Evolutionary conservation across 2,888 invertebrate species (phyloP), one percentile per base, ranked within the genome.

Genomic region (Epicampocera succincta): DNA sequence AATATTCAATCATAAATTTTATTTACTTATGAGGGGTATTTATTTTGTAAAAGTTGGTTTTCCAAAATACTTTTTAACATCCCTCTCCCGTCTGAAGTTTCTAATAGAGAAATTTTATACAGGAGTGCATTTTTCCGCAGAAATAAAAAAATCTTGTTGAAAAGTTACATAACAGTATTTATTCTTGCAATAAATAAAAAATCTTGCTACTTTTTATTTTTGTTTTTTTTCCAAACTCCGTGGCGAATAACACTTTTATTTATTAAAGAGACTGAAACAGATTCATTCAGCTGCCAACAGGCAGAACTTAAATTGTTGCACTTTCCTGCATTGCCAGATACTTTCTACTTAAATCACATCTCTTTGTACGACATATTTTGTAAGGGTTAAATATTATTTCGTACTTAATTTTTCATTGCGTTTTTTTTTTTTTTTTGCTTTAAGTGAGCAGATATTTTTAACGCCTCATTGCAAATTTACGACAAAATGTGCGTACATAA

Each of bases 401-500:
- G 19, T 73, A 44, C 33, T 44, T 19, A 33, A 33, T 33, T 8
- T 54, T 72, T 52, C n/a, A 44, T 38, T 17, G 13, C n/a, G n/a
- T 12, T 17, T 17, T 42, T 42, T 58, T 52, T 19, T 21, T 15
- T 38, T 46, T 71, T 33, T 4, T 40, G 33, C 12, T n/a, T 52
- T 44, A 50, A 52, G 33, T 54, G 38, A 17, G 0, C n/a, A 25
- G 9, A 29, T 33, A 21, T 15, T 63, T 52, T 75, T 48, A 46
- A 50, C 50, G 75, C 75, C 61, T 68, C 68, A 75, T 60, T 75
- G 75, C 68, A 75, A 29, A 66, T 75, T 75, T 66, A 75, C 65
- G 58, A 60, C 58, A 58, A n/a, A 19, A 44, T 50, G 29, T 15
- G 8, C 6, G 15, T 60, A n/a, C n/a, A n/a, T n/a, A n/a, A n/a